Percentiles rank a stretch among this genome's conserved stretches.
Evolutionary conservation across 2,888 invertebrate species (phyloP).

Genomic region (Pinctada fucata): DNA sequence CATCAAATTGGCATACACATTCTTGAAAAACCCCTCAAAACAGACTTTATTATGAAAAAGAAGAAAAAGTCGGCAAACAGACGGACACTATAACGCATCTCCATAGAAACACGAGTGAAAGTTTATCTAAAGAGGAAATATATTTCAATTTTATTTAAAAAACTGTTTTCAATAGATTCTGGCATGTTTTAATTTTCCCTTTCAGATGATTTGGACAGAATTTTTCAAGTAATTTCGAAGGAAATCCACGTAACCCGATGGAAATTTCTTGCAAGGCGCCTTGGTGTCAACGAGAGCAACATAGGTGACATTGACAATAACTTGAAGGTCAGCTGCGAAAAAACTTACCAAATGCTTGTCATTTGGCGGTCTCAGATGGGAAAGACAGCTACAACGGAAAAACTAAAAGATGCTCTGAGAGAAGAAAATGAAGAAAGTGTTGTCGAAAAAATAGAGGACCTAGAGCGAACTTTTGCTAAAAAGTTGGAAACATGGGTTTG

Average conservation of each 20-base stretch:
- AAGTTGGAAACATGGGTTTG: no score
- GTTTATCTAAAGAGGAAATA: no score
- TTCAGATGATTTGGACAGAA: not conserved
- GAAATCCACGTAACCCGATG: not conserved
- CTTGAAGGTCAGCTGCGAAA: not conserved
- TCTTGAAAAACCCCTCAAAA: no score
- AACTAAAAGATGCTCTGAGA: not conserved
- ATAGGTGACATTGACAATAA: not conserved
- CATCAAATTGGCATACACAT: no score
- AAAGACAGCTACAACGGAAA: not conserved
- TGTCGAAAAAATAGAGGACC: not conserved
- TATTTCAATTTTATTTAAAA: no score
- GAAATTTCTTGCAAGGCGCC: not conserved
- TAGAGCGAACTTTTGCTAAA: not conserved
- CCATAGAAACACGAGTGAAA: no score
- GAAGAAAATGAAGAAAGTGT: not conserved
- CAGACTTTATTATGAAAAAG: no score
- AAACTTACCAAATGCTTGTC: not conserved
- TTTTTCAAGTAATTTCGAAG: not conserved
- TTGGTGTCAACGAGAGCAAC: not conserved
- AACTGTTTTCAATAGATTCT: no score
- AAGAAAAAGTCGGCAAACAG: no score
- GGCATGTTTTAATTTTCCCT: no score
- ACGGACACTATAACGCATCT: no score
- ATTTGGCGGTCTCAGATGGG: not conserved